Base-by-base conservation (phyloP, 2,113 vertebrate species). In the Mus pahari region DNA sequence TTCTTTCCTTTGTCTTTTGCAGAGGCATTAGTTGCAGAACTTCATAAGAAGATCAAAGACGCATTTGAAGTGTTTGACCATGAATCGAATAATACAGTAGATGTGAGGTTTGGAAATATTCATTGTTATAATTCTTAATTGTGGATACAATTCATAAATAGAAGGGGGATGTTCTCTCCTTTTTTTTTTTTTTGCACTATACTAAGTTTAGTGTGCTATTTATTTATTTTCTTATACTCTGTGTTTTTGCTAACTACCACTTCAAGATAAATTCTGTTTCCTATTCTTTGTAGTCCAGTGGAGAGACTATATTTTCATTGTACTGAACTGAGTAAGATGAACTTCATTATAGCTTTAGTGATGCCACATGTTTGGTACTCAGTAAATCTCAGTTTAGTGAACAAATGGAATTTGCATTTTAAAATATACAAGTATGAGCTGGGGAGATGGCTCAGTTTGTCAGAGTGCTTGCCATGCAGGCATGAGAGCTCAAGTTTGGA, bases 41-140 rank as follows among this genome's bases (percentile, higher is more conserved):
- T 98, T 70, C 98, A 99, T 74, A 99, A 98, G 97, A 99, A 98
- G 97, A 99, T 99, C 96, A 98, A 60, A 78, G 98, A 98, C 3
- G 99, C 99, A 58, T 99, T 99, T 98, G 98, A 99, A 89, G 98
- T 99, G 12, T 99, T 99, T 98, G 99, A 99, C 98, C 98, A 98
- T 45, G 98, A 99, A 82, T 94, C 91, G 1, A 99, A 99, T 98
- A 98, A 99, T 97, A 99, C 99, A 48, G 99, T 99, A 97, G 99
- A 99, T 97, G 98, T 99, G 97, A 98, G 99, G 99, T 99, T 98
- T 98, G 98, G 95, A 94, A 96, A 93, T 95, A 74, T 50, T 96
- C 97, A 60, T 45, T n/a, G n/a, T 90, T 90, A 28, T 22, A 60
- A 89, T 89, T 93, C 68, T 96, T 75, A 95, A 92, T 94, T 95